Base-by-base conservation (phyloP, 2,113 vertebrate genomes). In the Arizona elegans region DNA sequence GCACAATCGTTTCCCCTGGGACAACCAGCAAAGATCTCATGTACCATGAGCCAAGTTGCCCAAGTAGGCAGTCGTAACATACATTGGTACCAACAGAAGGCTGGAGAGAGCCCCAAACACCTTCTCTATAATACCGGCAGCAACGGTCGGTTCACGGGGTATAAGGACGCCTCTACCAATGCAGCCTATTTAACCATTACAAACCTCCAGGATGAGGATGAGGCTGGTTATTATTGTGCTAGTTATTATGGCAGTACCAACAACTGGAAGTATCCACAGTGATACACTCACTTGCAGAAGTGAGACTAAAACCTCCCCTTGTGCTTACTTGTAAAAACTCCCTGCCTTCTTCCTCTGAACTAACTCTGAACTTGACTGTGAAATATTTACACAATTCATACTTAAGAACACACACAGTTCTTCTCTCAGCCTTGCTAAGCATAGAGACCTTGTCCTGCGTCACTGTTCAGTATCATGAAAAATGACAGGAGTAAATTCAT, bases 141-240 rank as follows among this genome's bases (percentile, higher is more conserved):
- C 1, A 75, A 3, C 0, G 70, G 70, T 1, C 86, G 47, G 9
- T 86, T 86, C 86, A 12, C 10, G 0, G 86, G 43, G 3, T 26
- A 47, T 47, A 86, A 13, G 2, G 86, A 86, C 23, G 0, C 5
- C 19, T 47, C 85, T 6, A 12, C 21, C 86, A 87, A 87, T 52
- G 24, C 86, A 26, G 86, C 43, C 59, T 88, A 92, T 55, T 29
- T 92, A 29, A 88, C 59, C 59, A 55, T 92, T 62, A 53, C 21
- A 29, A 65, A 50, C 19, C 1, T 65, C n/a, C 91, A 70, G 12
- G 47, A 4, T 38, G 56, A 54, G 13, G 91, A 92, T 9, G 86
- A 88, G n/a, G 91, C 58, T 19, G 21, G 3, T 17, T 92, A 92
- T 26, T 29, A 92, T 9, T 92, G 86, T 65, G 21, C 0, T 65